Evolutionary conservation across 2,113 vertebrate genomes (phyloP).

Genomic region (Nannobrachium achirus): DNA sequence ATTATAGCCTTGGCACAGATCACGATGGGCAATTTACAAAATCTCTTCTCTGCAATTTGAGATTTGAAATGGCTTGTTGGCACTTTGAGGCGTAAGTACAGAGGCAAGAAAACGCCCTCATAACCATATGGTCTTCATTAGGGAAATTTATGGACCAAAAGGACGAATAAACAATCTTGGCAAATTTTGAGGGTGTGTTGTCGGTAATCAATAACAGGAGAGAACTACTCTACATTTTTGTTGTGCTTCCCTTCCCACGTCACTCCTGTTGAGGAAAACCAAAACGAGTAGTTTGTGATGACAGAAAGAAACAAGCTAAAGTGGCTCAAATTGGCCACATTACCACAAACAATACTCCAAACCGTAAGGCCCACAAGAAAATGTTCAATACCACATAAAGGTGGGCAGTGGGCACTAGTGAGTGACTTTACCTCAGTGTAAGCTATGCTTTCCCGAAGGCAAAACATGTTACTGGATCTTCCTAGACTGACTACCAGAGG

Average conservation of each 20-base stretch:
- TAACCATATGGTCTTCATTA: slow-evolving; percentile 40
- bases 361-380: not conserved
- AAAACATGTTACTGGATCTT: too few relatives aligned
- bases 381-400: slow-evolving; percentile 18
- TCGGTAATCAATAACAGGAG: slow-evolving; percentile 14
- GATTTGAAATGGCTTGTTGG: slow-evolving; percentile 35
- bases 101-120: slow-evolving; percentile 15
- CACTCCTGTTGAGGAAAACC: not conserved
- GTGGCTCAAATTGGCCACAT: not conserved
- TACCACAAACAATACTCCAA: slow-evolving; percentile 8
- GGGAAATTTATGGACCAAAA: slow-evolving; percentile 27
- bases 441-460: not conserved
- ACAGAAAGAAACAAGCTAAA: not conserved
- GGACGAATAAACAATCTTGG: slow-evolving; percentile 30
- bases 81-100: slow-evolving; percentile 10
- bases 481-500: not conserved
- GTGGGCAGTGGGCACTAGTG: slow-evolving; percentile 10
- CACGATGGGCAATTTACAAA: slow-evolving; percentile 12
- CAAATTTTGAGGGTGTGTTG: slow-evolving; percentile 9
- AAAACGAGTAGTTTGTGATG: not conserved
- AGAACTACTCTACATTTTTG: slow-evolving; percentile 13
- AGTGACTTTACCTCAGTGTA: slow-evolving; percentile 28
- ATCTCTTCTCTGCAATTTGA: slow-evolving; percentile 22
- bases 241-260: not conserved
- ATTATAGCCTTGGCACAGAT: slow-evolving; percentile 23